Conservation (phyloP, 2,113 vertebrate genomes). For the Noturus placidus region DNA sequence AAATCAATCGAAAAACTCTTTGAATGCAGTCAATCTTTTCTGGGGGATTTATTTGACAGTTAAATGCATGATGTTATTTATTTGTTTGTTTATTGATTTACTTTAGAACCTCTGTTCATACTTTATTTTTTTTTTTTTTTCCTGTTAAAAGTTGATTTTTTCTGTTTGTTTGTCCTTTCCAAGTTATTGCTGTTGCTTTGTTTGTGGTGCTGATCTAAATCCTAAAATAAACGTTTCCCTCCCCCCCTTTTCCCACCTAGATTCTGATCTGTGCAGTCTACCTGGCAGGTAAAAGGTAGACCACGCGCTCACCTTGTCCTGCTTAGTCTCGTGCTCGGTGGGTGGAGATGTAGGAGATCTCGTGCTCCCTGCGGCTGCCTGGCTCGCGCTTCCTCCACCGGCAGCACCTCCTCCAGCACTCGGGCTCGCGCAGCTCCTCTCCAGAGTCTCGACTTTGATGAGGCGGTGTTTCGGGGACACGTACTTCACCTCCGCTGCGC, state of each 20-base stretch:
- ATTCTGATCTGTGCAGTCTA: not conserved
- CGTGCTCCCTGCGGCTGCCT: constrained; percentile 47
- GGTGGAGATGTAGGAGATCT: constrained; percentile 72
- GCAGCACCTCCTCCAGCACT: constrained; percentile 30
- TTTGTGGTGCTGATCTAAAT: not conserved
- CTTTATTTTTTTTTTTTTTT: not conserved
- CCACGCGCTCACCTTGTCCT: constrained; percentile 77
- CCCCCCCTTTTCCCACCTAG: too few species aligned
- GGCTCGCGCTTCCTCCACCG: constrained; percentile 40
- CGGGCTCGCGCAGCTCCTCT: constrained; percentile 74
- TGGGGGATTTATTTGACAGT: not conserved
- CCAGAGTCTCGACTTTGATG: constrained; percentile 86
- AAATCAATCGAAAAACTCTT: not conserved
- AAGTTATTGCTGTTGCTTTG: not conserved
- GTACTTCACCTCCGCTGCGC: constrained; percentile 79
- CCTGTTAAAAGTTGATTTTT: not conserved
- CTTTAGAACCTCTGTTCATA: not conserved
- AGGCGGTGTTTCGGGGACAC: constrained; percentile 91
- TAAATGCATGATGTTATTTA: too few species aligned
- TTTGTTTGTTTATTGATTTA: too few species aligned
- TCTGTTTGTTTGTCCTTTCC: too few species aligned
- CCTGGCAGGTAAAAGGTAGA: not conserved
- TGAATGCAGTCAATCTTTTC: not conserved
- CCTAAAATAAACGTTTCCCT: not conserved
- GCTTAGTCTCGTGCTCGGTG: constrained; percentile 67